Conservation (phyloP, 1,140 invertebrate genomes). For the Sinonovacula constricta region DNA sequence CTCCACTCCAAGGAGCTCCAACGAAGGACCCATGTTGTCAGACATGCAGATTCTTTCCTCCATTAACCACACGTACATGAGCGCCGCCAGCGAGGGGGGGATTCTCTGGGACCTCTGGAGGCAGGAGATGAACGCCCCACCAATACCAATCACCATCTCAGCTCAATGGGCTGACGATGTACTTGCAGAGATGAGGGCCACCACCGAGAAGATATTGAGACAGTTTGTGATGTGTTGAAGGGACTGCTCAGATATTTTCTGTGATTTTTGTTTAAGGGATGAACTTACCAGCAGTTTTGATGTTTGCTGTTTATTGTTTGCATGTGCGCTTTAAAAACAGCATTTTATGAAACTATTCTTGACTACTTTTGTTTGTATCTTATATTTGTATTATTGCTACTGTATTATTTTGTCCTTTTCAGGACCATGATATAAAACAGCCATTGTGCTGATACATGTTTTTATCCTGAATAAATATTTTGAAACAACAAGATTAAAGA, state of each 20-base stretch:
- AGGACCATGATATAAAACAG: too few relatives aligned
- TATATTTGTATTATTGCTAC: too few relatives aligned
- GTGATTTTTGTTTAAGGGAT: constrained; percentile 43
- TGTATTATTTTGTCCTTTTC: too few relatives aligned
- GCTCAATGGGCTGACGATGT: constrained; percentile 34
- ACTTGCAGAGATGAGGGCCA: constrained; percentile 39
- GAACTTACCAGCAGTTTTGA: constrained; percentile 34
- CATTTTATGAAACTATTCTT: constrained; percentile 46
- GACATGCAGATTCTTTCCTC: constrained; percentile 31
- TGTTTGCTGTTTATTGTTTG: too few relatives aligned
- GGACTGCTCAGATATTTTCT: constrained; percentile 40
- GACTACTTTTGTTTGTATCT: too few relatives aligned
- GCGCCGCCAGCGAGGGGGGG: constrained; percentile 31
- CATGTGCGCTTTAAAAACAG: too few relatives aligned
- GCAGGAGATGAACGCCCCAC: constrained; percentile 33
- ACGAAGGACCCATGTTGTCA: constrained; percentile 38
- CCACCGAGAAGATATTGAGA: constrained; percentile 35
- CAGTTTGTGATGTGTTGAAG: constrained; percentile 39
- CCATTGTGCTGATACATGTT: too few relatives aligned
- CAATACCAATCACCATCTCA: constrained; percentile 31
- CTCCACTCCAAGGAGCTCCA: too few relatives aligned
- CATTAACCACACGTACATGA: constrained; percentile 26
- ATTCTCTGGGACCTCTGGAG: too few relatives aligned
- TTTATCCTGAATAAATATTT: too few relatives aligned
- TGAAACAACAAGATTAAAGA: too few relatives aligned